phyloP scores from a whole-genome alignment of 2,113 vertebrate genomes.

The Pangasianodon hypophthalmus region DNA sequence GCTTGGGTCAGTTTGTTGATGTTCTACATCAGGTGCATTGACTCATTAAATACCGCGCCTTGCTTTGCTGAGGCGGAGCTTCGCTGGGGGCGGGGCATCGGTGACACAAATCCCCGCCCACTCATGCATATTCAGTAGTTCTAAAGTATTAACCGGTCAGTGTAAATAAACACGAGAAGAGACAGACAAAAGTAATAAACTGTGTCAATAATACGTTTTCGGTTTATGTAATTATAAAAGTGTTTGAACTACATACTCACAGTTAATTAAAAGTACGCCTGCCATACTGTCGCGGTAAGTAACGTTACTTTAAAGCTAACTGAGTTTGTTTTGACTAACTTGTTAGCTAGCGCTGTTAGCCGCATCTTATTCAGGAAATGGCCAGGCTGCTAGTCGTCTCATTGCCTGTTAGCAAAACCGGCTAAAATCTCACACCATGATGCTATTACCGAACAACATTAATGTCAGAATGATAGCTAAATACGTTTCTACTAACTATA shows the following conservation, averaged over 20 bases:
- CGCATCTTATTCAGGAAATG: not conserved
- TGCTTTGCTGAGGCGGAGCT: not conserved
- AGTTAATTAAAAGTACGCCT: not conserved
- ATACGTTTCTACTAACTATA: not conserved
- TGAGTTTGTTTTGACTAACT: conserved; percentile 36
- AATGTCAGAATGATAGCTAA: not conserved
- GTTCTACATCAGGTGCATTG: conserved; percentile 7
- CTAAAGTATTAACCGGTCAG: conserved; percentile 12
- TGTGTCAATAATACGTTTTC: not conserved
- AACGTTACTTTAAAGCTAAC: not conserved
- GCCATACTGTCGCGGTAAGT: conserved; percentile 12
- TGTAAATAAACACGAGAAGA: conserved; percentile 35
- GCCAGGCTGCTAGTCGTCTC: not conserved
- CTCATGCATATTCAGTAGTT: conserved; percentile 10
- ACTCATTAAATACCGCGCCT: not conserved
- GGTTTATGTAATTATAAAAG: not conserved
- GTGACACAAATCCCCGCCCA: not conserved
- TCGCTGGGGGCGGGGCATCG: not conserved
- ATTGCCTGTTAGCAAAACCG: not conserved
- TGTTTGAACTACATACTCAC: not conserved
- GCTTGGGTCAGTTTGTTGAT: conserved; percentile 1
- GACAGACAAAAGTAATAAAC: not conserved
- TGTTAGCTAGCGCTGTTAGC: conserved; percentile 46
- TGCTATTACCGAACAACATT: not conserved
- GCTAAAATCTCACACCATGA: not conserved